Evolutionary conservation across 2,797 vertebrate genomes (phyloP).

Genomic region (Tangara arthus): DNA sequence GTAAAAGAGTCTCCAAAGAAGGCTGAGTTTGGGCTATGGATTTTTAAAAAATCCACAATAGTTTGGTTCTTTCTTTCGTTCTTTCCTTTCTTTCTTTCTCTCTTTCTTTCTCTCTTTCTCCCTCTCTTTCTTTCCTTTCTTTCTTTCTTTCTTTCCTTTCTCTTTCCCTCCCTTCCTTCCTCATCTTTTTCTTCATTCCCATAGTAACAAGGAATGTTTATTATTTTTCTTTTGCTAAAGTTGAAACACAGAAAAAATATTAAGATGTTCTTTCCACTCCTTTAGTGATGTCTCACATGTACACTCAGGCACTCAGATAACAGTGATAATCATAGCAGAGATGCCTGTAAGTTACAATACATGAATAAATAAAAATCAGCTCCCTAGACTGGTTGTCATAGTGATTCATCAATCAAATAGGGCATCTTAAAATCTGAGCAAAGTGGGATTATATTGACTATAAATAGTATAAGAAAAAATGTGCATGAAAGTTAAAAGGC

Average conservation of each 20-base stretch:
- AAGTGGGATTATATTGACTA: not conserved
- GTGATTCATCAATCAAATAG: not conserved
- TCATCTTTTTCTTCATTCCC: not conserved
- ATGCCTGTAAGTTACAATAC: not conserved
- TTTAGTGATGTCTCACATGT: constrained; percentile 25
- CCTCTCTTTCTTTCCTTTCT: not conserved
- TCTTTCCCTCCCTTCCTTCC: not conserved
- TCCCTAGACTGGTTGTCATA: not conserved
- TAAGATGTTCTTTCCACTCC: constrained; percentile 29
- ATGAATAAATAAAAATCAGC: not conserved
- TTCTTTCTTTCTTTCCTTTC: not conserved
- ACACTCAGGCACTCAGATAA: not conserved
- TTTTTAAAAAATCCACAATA: not conserved
- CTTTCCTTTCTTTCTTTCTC: not conserved
- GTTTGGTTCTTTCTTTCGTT: not conserved
- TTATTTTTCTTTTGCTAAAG: constrained; percentile 81
- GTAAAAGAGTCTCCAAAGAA: constrained; percentile 65
- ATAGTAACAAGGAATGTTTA: constrained; percentile 28
- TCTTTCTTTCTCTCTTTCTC: not conserved
- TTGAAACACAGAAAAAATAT: constrained; percentile 70
- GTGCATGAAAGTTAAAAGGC: not conserved
- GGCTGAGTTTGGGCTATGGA: constrained; percentile 57
- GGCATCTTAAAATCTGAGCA: constrained; percentile 10
- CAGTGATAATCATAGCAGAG: not conserved
- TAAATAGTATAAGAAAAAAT: constrained; percentile 14